Evolutionary conservation across 2,113 vertebrate genomes (phyloP).

Genomic region (Chaetura pelagica): DNA sequence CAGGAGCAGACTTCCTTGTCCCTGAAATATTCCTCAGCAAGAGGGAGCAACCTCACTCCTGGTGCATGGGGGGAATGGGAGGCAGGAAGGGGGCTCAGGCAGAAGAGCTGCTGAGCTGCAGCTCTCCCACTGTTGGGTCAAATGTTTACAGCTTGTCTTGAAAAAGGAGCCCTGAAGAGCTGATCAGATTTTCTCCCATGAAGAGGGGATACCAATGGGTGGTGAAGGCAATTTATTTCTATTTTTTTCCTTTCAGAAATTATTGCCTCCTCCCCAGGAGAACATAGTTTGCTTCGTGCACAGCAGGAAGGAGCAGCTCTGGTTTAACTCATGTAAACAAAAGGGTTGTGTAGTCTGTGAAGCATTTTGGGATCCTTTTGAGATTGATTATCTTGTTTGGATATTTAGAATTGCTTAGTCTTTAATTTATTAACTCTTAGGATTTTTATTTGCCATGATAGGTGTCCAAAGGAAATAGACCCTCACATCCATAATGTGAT

Average conservation of each 20-base stretch:
- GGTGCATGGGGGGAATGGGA: background rate
- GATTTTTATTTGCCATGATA: conserved; percentile 42
- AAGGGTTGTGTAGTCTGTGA: background rate
- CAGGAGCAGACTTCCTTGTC: background rate
- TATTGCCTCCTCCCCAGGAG: background rate
- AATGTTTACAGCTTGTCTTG: background rate
- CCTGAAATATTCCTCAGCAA: background rate
- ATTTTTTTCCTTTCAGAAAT: background rate
- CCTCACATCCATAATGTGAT: conserved; percentile 85
- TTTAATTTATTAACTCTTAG: background rate
- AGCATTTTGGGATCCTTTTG: background rate
- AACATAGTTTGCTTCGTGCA: background rate
- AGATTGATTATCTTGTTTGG: background rate
- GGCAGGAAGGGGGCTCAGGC: background rate
- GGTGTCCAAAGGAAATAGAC: conserved; percentile 93
- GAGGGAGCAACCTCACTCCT: background rate
- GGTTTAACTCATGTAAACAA: background rate
- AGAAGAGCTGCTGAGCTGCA: background rate
- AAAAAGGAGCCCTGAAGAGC: background rate
- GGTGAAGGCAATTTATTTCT: background rate
- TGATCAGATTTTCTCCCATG: background rate
- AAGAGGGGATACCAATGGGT: background rate
- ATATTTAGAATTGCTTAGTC: background rate
- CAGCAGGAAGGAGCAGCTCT: background rate
- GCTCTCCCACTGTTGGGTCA: background rate